Evolutionary conservation across 2,797 vertebrate species (phyloP), one percentile per base, ranked within the genome.

Genomic region (Micromesistius poutassou): DNA sequence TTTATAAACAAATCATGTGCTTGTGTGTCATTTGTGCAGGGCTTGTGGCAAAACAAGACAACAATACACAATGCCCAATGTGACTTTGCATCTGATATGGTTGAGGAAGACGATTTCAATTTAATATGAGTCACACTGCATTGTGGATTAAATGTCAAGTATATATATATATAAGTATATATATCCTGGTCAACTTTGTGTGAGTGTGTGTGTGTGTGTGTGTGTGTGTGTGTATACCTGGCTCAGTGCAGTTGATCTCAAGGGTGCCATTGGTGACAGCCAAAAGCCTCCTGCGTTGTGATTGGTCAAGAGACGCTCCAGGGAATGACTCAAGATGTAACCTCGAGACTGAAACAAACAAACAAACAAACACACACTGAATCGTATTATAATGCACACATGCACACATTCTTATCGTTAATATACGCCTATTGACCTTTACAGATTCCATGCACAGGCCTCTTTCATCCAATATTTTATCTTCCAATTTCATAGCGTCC

Each of bases 201-300:
- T 38, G 36, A 9, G 35, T 36, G 35, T 36, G 35, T 36, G 35
- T 36, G 35, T 36, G 35, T 36, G 35, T 36, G 36, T 36, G 36
- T 36, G 36, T 36, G 36, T 36, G 36, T 36, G 36, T 36, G 36
- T 36, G 36, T 36, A 30, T 79, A 79, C 79, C 79, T 80, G 79
- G 79, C n/a, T 76, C 79, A 33, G 79, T 80, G 36, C 79, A 80
- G 72, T 80, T 80, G 22, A 66, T 77, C 36, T 68, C 75, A 36
- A 74, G 50, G 22, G 74, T 72, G 28, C 35, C 71, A 28, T 75
- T 72, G 50, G 46, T 8, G 55, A 62, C 42, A 19, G 74, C 75
- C 75, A 80, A 70, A 25, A 80, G 75, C 30, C 36, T 77, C 16
- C 79, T 75, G 19, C 50, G 71, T 62, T 70, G 70, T 38, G 31